Conservation (phyloP, 2,888 invertebrate genomes). For the Lumbricus terrestris region DNA sequence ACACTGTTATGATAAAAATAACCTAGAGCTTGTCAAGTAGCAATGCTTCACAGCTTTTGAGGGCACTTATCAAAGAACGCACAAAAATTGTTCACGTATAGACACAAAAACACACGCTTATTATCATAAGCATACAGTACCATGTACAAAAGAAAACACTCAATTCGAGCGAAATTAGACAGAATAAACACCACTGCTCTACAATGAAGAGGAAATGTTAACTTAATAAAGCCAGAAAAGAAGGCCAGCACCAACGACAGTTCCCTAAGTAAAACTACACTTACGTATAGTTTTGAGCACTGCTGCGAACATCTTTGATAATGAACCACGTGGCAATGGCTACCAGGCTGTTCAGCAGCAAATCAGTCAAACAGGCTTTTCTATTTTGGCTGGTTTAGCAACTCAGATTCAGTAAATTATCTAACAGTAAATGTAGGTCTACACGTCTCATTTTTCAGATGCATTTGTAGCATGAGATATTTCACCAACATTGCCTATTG, state of each 20-base stretch:
- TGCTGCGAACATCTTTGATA: neutral
- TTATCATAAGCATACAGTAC: neutral
- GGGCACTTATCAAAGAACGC: neutral
- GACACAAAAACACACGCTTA: neutral
- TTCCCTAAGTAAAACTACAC: neutral
- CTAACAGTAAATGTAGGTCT: neutral
- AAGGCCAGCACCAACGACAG: neutral
- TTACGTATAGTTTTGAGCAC: neutral
- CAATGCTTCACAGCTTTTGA: neutral
- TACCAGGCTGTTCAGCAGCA: neutral
- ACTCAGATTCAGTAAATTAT: too few relatives aligned
- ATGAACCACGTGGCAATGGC: constrained; percentile 10
- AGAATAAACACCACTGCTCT: neutral
- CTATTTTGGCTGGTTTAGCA: neutral
- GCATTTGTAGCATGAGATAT: too few relatives aligned
- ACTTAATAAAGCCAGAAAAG: neutral
- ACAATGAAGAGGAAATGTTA: neutral
- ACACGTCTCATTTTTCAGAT: too few relatives aligned
- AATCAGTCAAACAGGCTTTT: neutral
- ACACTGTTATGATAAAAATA: neutral
- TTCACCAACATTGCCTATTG: too few relatives aligned
- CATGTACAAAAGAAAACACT: neutral
- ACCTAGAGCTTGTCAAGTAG: neutral
- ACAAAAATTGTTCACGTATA: neutral
- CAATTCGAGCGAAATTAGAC: too few relatives aligned